These are phyloP conservation scores for Adrianichthys oophorus DNA, from an alignment of 2,797 vertebrate genomes.

Conservation along the genomic window DNA sequence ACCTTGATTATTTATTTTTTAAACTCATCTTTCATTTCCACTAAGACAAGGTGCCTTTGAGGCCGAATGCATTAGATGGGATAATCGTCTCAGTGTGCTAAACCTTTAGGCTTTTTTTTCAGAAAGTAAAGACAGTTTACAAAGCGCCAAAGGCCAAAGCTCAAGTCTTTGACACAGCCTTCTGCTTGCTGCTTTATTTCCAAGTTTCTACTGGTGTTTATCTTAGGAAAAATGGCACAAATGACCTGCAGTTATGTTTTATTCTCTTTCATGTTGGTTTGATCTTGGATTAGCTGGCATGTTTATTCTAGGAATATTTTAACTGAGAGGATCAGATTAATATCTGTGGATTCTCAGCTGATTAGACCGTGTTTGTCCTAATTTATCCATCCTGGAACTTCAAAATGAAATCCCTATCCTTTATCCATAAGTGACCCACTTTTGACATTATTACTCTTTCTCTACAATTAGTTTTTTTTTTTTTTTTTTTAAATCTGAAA, in stretches of 20 bases:
- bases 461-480: conserved; percentile 31
- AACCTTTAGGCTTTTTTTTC: conserved; percentile 36
- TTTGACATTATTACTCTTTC: conserved; percentile 55
- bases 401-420: conserved; percentile 66
- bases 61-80: conserved; percentile 35
- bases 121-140: conserved; percentile 34
- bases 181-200: conserved; percentile 18
- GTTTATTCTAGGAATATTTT: conserved; percentile 49
- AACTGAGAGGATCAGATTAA: conserved; percentile 56
- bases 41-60: conserved; percentile 54
- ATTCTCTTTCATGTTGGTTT: conserved; percentile 4
- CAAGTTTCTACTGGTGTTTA: conserved; percentile 16
- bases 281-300: conserved; percentile 1
- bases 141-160: conserved; percentile 22
- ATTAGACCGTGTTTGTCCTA: conserved; percentile 45
- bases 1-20: conserved; percentile 1
- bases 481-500: conserved; percentile 33
- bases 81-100: conserved; percentile 42
- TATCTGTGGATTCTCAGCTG: conserved; percentile 61
- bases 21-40: conserved; percentile 31
- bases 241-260: conserved; percentile 7
- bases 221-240: conserved; percentile 13
- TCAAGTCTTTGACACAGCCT: conserved; percentile 25
- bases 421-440: conserved; percentile 73
- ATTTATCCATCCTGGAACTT: conserved; percentile 57